phyloP scores from a whole-genome alignment of 2,888 invertebrate genomes.

The Biston betularia region DNA sequence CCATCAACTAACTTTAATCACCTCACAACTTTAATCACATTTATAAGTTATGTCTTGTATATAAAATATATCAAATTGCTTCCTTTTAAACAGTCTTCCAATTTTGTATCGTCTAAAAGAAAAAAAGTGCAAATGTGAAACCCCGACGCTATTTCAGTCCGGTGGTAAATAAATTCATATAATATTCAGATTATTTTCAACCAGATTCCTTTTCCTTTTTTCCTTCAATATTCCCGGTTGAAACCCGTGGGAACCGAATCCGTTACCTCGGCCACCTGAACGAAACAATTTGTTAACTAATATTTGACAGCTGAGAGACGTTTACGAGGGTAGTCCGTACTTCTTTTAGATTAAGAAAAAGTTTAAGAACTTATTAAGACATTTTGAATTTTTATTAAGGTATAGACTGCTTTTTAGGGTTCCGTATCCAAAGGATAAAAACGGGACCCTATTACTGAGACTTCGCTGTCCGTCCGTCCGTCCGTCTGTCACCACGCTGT shows the following conservation, averaged over 20 bases:
- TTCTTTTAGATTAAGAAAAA: constrained; percentile 17
- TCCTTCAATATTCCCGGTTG: constrained; percentile 31
- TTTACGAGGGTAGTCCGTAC: constrained; percentile 51
- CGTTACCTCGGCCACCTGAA: constrained; percentile 48
- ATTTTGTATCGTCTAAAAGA: not conserved
- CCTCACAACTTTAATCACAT: too few species aligned
- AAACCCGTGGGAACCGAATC: constrained; percentile 52
- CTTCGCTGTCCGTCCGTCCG: too few species aligned
- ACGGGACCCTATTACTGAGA: too few species aligned
- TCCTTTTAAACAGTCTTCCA: too few species aligned
- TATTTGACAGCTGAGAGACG: constrained; percentile 64
- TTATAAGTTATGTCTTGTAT: too few species aligned
- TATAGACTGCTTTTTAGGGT: not conserved
- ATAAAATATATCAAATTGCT: not conserved
- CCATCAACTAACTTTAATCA: too few species aligned
- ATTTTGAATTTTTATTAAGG: not conserved
- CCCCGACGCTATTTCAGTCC: not conserved
- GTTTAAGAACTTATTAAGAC: not conserved
- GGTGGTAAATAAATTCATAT: constrained; percentile 31
- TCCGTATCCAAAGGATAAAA: too few species aligned
- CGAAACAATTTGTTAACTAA: constrained; percentile 60
- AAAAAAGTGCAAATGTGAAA: not conserved
- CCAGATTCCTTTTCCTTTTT: constrained; percentile 45
- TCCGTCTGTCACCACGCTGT: too few species aligned
- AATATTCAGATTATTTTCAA: constrained; percentile 45